phyloP scores from a whole-genome alignment of 2,888 invertebrate genomes.

The Drosophila robusta region DNA sequence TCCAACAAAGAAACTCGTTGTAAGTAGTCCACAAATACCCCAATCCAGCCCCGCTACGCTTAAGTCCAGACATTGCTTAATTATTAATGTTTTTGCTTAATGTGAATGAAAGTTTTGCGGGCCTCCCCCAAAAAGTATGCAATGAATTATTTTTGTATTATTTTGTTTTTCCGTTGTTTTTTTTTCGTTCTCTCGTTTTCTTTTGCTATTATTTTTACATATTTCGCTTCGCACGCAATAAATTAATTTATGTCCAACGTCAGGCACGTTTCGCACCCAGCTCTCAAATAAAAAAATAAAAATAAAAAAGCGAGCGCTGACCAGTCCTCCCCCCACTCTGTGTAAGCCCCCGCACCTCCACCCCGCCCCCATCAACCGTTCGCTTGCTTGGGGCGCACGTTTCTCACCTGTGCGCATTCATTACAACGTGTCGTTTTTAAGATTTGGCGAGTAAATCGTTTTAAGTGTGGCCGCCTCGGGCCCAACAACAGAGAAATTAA shows the following conservation, averaged over 20 bases:
- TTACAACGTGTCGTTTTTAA: conserved; percentile 73
- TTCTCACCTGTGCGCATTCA: conserved; percentile 78
- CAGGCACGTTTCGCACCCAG: conserved; percentile 73
- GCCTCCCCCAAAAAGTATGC: conserved; percentile 58
- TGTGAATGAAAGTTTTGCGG: conserved; percentile 67
- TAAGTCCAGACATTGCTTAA: conserved; percentile 62
- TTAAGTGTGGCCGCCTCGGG: conserved; percentile 58
- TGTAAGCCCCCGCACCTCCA: too few species aligned
- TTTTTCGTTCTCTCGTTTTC: conserved; percentile 20
- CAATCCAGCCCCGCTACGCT: background rate
- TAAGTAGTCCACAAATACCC: conserved; percentile 75
- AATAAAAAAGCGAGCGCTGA: conserved; percentile 16
- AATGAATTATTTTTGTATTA: conserved; percentile 73
- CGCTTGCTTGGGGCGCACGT: conserved; percentile 50
- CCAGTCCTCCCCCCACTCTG: conserved; percentile 6
- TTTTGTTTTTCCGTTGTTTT: conserved; percentile 20
- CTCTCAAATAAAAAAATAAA: conserved; percentile 7
- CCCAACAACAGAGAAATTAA: conserved; percentile 67
- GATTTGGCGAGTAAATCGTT: conserved; percentile 77
- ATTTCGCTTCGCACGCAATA: conserved; percentile 79
- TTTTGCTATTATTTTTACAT: conserved; percentile 55
- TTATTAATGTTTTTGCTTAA: conserved; percentile 63
- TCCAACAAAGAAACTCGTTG: conserved; percentile 85
- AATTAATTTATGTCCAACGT: conserved; percentile 78
- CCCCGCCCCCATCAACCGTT: too few species aligned